Conservation (phyloP, 2,113 vertebrate species). For the Alouatta palliata region DNA sequence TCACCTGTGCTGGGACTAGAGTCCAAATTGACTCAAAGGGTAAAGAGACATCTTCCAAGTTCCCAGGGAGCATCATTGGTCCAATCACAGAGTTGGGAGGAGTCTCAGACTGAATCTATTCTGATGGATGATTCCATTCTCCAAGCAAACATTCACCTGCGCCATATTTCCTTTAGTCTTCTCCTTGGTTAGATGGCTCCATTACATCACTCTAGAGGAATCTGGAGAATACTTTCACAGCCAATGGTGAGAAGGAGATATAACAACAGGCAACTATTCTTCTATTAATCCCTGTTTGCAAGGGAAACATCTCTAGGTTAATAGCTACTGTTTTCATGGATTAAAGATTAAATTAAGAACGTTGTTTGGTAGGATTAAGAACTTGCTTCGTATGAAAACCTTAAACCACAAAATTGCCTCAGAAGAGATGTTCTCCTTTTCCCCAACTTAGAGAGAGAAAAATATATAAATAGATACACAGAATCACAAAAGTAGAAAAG, state of each 20-base stretch:
- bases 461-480: not conserved
- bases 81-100: not conserved
- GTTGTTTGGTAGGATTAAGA: conserved; percentile 79
- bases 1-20: not conserved
- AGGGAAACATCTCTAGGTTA: conserved; percentile 77
- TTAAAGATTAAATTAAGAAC: conserved; percentile 80
- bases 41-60: not conserved
- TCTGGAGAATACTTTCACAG: conserved; percentile 45
- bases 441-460: not conserved
- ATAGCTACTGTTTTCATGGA: conserved; percentile 75
- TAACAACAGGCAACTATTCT: conserved; percentile 72
- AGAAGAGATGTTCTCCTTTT: conserved; percentile 48
- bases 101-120: not conserved
- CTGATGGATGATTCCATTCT: not conserved
- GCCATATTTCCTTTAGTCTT: not conserved
- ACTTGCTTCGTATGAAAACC: conserved; percentile 76
- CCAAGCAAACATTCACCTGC: not conserved
- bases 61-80: not conserved
- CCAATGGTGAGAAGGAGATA: not conserved
- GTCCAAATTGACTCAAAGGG: not conserved
- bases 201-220: not conserved
- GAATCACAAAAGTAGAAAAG: not conserved
- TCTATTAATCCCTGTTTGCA: conserved; percentile 73
- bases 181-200: not conserved
- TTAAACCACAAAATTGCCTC: conserved; percentile 73